A percentile compares a stretch with the other conserved stretches of the same genome.
Conservation (phyloP, 1,140 invertebrate species). For the Zaprionus vittiger region DNA sequence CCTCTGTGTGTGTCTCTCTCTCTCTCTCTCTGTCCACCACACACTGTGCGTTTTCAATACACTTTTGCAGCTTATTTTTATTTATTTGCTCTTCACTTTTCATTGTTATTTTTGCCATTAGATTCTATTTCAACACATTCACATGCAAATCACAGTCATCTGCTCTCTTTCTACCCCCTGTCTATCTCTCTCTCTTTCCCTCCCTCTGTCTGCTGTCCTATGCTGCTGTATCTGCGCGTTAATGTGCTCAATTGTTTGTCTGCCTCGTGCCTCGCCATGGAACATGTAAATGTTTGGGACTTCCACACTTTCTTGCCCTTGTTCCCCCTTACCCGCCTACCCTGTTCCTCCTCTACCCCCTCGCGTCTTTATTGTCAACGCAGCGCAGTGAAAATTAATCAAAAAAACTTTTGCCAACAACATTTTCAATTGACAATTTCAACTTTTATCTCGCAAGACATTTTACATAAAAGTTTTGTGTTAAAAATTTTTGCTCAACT, state of each 20-base stretch:
- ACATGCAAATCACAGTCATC: slow-evolving; percentile 67
- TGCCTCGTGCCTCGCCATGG: slow-evolving; percentile 53
- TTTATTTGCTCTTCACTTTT: slow-evolving; percentile 72
- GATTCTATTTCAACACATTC: slow-evolving; percentile 79
- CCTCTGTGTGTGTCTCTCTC: background rate
- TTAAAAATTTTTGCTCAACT: slow-evolving; percentile 73
- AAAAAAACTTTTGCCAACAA: slow-evolving; percentile 84
- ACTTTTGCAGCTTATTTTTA: slow-evolving; percentile 62
- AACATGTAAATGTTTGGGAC: slow-evolving; percentile 51
- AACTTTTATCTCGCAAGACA: slow-evolving; percentile 82
- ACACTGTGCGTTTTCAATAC: slow-evolving; percentile 26
- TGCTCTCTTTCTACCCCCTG: slow-evolving; percentile 6
- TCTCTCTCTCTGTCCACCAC: background rate
- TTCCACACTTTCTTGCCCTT: slow-evolving; percentile 40
- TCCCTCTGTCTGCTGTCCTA: slow-evolving; percentile 8
- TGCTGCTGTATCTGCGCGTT: slow-evolving; percentile 61
- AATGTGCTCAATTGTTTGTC: slow-evolving; percentile 80
- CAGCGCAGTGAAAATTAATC: slow-evolving; percentile 81
- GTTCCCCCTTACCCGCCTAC: background rate
- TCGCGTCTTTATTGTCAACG: slow-evolving; percentile 68
- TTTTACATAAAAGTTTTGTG: slow-evolving; percentile 82
- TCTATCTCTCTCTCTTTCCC: background rate
- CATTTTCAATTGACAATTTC: slow-evolving; percentile 84
- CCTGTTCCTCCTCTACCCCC: background rate
- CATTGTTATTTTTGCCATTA: slow-evolving; percentile 63